Base-by-base conservation (phyloP, 2,797 vertebrate genomes). In the Micropoecilia bifurca region DNA sequence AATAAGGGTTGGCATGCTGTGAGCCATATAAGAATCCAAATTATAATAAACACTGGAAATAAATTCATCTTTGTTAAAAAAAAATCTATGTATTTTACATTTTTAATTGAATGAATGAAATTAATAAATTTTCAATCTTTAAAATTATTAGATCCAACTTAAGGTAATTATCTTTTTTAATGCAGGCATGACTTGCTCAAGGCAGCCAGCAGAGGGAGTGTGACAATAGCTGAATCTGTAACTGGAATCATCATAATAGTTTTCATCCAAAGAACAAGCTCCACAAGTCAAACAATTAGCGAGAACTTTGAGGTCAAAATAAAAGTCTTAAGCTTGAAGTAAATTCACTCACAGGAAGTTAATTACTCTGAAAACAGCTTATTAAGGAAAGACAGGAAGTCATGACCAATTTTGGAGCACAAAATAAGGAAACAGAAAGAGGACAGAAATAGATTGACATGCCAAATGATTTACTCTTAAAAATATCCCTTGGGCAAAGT, bases 231-330 rank as follows among this genome's bases (percentile, higher is more conserved):
- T 28, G 41, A 74, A 25, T 39, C 33, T 55, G 22, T 39, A 41
- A 43, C n/a, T n/a, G 48, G 48, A 22, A 18, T 41, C 22, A 28
- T 41, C 3, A 41, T 57, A 41, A 74, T 74, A 74, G 53, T n/a
- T 74, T n/a, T 57, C 36, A 74, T n/a, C 36, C 25, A n/a, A 8
- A 74, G 22, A 57, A 74, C 50, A 57, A 74, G 50, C 36, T 74
- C 33, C 73, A 43, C 73, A 33, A n/a, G 53, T 57, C 73, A 55
- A 46, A 41, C 50, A 55, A 74, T 74, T 55, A n/a, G 48, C 16
- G 7, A 74, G 50, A 53, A 55, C 73, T 55, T 55, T 74, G 50
- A n/a, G 50, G 50, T 36, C 22, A 55, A 36, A 55, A 41, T 55
- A 57, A 28, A 71, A 71, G 16, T n/a, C 12, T 43, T 68, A 41